Evolutionary conservation across 1,140 invertebrate species (phyloP).

Genomic region (Choristoneura fumiferana): DNA sequence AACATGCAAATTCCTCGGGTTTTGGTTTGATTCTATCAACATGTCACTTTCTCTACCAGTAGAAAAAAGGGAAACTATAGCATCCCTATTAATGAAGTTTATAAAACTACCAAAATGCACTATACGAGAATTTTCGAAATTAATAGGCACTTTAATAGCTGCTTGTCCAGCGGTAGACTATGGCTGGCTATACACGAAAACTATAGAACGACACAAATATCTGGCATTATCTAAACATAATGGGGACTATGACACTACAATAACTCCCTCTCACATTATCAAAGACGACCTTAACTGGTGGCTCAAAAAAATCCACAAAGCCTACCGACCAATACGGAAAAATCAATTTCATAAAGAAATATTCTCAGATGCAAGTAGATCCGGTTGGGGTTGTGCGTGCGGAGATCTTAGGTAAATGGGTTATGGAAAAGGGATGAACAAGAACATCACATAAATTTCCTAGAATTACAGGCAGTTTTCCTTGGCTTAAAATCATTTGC

Average conservation of each 20-base stretch:
- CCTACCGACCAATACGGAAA: slow-evolving; percentile 20
- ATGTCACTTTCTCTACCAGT: slow-evolving; percentile 25
- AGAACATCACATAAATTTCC: slow-evolving; percentile 42
- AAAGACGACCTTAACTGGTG: slow-evolving; percentile 43
- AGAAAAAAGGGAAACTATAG: slow-evolving; percentile 30
- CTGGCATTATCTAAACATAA: no score
- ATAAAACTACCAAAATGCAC: slow-evolving; percentile 16
- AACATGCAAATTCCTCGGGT: slow-evolving; percentile 38
- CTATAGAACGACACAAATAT: no score
- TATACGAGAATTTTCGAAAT: slow-evolving; percentile 24
- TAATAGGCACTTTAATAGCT: slow-evolving; percentile 20
- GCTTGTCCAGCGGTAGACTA: slow-evolving; percentile 27
- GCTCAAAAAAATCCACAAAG: slow-evolving; percentile 32
- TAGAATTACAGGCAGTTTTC: no score
- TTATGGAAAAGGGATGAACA: slow-evolving; percentile 37
- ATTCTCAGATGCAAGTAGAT: slow-evolving; percentile 49
- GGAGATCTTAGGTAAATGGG: slow-evolving; percentile 31
- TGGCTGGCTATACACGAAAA: slow-evolving; percentile 23
- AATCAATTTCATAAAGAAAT: slow-evolving; percentile 42
- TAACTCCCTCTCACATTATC: slow-evolving; percentile 19
- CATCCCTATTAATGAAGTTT: slow-evolving; percentile 22
- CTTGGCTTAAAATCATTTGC: slow-evolving; percentile 51
- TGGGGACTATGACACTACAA: slow-evolving; percentile 23
- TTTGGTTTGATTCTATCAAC: slow-evolving; percentile 25
- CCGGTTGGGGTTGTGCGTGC: slow-evolving; percentile 51